Evolutionary conservation across 2,888 invertebrate genomes (phyloP), one percentile per base, ranked within the genome.

Genomic region (Drosophila koepferae): DNA sequence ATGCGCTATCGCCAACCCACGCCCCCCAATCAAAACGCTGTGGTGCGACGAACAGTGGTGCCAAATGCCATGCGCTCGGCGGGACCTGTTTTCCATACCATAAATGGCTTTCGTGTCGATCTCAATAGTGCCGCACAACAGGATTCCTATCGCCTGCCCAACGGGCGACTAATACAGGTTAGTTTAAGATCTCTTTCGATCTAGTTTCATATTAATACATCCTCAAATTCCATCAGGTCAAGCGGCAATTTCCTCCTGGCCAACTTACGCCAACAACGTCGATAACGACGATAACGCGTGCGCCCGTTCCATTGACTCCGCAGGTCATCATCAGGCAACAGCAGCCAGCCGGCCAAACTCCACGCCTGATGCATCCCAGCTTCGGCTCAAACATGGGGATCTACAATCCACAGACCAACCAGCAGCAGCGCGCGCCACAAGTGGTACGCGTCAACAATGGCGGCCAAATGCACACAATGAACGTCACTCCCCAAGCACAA

Each of bases 91-190:
- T 93, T 93, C 64, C 93, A 93, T 62, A 93, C 92, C 1, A 93
- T 93, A 20, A 93, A 92, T 55, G 93, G 93, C 0, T 93, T 89
- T 80, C 92, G 93, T 18, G 92, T 93, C 63, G 93, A 93, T 79
- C 88, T 93, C n/a, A 93, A 93, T 78, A 91, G 92, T 8, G 93
- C 93, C 0, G 92, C 93, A 0, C 93, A 92, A 55, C 93, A 93
- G 61, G 93, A 93, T 53, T 93, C 93, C 3, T 93, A 92, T 70
- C 91, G 93, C 12, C 77, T 93, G 41, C 93, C 93, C 2, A 93
- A 93, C 62, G 93, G 93, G 3, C 93, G 93, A 34, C 74, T 93
- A 3, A 93, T 93, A 65, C 93, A 93, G 56, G 77, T 77, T 71
- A 20, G 18, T 7, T 9, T 2, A 10, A 31, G 2, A 2, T 14